Evolutionary conservation across 2,797 vertebrate species (phyloP), one percentile per base, ranked within the genome.

Genomic region (Melanitta fusca): DNA sequence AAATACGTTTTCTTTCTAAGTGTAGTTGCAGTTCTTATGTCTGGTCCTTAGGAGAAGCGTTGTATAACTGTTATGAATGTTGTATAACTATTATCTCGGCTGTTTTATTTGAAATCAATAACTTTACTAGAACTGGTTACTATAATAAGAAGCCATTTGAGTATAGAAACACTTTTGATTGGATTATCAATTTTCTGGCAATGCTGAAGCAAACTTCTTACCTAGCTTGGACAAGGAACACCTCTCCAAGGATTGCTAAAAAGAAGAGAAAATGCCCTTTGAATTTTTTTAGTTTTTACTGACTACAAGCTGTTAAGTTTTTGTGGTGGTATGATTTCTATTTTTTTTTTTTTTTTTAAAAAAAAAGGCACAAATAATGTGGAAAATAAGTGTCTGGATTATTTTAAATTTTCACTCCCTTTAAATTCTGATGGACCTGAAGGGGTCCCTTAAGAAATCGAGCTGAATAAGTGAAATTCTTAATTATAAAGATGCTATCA

Each of bases 141-240:
- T 91, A 21, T 81, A 86, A 64, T 45, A 91, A 97, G 93, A 92
- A 97, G 88, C 92, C 95, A 94, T 92, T 92, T 95, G 73, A 93
- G 91, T 95, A 38, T 61, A 65, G 68, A 90, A 58, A 22, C 14
- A 61, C 49, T 93, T 83, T 85, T 86, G 10, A 71, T 93, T 86
- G 60, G 56, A 79, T 81, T 94, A 47, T 68, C 72, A 68, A 61
- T 93, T 91, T 89, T 88, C 68, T 91, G 93, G 68, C 80, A 95
- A 10, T 94, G 80, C 89, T 91, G 88, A 91, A 91, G 66, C 77
- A 82, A 85, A 57, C 36, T 79, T 85, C 66, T 72, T 83, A 58
- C 62, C 30, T 70, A 58, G 20, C 32, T 77, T 70, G 39, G 57
- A 60, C 20, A 84, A 62, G 71, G 90, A 60, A 81, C 28, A 34